A percentile compares a stretch with the other conserved stretches of the same genome.
Evolutionary conservation across 37 sponge, comb jelly and placozoan species (phyloP).

Genomic region (Dysidea cf. avara): DNA sequence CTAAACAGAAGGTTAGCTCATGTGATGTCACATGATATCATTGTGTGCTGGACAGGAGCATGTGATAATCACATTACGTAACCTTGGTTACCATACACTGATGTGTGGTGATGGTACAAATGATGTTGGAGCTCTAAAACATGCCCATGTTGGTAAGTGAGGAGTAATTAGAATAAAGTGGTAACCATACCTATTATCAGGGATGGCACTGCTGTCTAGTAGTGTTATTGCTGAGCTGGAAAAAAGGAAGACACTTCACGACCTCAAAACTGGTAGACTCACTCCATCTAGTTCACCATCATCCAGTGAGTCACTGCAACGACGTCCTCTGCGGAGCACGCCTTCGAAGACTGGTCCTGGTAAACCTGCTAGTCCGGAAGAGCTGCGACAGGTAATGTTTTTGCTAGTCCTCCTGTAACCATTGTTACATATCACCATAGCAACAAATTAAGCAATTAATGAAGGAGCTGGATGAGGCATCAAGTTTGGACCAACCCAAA

Average conservation of each 20-base stretch:
- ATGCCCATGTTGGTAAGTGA: constrained; percentile 92
- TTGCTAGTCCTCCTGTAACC: neutral
- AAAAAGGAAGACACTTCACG: too few species aligned
- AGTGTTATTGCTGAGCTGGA: too few species aligned
- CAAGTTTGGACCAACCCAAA: constrained; percentile 54
- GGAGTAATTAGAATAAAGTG: neutral
- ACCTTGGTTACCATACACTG: constrained; percentile 77
- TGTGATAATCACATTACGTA: constrained; percentile 71
- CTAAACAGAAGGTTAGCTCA: constrained; percentile 87
- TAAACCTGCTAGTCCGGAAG: constrained; percentile 15
- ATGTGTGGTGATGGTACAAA: constrained; percentile 99
- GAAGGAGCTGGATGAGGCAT: constrained; percentile 54
- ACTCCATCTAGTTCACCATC: neutral
- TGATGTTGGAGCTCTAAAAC: constrained; percentile 98
- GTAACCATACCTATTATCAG: too few species aligned
- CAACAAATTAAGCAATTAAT: constrained; percentile 48
- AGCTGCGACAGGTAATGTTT: constrained; percentile 29
- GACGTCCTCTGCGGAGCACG: neutral
- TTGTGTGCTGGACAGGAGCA: constrained; percentile 38
- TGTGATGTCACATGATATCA: neutral
- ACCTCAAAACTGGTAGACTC: too few species aligned
- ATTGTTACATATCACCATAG: neutral
- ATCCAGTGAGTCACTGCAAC: neutral
- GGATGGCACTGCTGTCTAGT: too few species aligned
- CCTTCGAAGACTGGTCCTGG: neutral